phyloP scores from a whole-genome alignment of 1,140 invertebrate genomes.

The Bemisia tabaci region DNA sequence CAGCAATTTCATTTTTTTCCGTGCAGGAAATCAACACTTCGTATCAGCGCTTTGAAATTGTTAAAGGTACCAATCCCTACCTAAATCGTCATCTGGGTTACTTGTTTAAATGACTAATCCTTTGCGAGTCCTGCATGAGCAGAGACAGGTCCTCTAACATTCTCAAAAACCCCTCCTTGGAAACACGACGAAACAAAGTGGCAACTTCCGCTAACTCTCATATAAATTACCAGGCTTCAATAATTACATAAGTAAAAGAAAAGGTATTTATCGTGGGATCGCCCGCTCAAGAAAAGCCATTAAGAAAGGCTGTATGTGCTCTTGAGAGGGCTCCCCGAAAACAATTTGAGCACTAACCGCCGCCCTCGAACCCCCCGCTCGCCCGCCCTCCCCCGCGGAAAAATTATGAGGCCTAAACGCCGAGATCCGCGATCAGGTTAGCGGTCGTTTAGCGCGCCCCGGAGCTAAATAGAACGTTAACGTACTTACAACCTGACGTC shows the following conservation, averaged over 20 bases:
- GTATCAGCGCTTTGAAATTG: neutral
- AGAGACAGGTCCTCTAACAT: no score
- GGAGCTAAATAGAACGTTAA: neutral
- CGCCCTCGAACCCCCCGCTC: no score
- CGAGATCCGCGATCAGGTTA: neutral
- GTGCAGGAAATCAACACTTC: neutral
- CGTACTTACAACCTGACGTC: neutral
- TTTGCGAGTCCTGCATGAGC: no score
- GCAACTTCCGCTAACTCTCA: no score
- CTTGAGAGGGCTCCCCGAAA: neutral
- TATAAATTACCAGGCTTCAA: neutral
- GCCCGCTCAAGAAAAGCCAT: neutral
- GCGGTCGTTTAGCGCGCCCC: neutral
- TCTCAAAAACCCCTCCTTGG: no score
- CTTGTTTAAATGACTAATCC: no score
- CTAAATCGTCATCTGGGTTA: no score
- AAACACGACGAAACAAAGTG: no score
- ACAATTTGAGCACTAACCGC: neutral
- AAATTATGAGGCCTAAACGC: neutral
- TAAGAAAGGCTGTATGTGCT: neutral
- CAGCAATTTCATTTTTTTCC: no score
- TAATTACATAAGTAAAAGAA: neutral
- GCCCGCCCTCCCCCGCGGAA: neutral
- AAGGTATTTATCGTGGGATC: neutral
- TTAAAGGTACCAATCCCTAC: no score